Conservation (phyloP, 2,797 vertebrate species). For the Scolopax bukidnonensis region DNA sequence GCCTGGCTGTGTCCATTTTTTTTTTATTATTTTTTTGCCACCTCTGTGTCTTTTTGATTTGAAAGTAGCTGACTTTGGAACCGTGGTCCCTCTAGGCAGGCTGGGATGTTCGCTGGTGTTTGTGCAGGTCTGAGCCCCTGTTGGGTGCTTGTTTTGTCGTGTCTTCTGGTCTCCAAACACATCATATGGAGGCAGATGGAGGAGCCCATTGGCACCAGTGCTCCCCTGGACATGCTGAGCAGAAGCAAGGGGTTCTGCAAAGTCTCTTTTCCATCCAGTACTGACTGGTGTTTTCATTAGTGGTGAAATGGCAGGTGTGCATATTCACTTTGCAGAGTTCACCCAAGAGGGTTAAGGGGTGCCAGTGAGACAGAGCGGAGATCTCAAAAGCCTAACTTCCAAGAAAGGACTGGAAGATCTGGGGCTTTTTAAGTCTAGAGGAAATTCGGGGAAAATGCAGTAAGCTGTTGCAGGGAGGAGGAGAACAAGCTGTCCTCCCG, state of each 20-base stretch:
- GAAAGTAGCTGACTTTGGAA: neutral
- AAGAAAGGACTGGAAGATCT: neutral
- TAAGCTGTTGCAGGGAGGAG: neutral
- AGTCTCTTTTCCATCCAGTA: neutral
- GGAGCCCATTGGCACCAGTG: neutral
- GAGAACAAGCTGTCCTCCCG: constrained; percentile 8
- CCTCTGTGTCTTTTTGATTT: neutral
- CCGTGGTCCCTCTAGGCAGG: neutral
- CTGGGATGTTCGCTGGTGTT: neutral
- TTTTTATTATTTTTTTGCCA: neutral
- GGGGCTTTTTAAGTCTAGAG: neutral
- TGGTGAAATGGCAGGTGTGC: neutral
- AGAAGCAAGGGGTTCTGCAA: neutral
- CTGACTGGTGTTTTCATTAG: neutral
- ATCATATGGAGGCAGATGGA: accelerated
- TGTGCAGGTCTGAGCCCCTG: neutral
- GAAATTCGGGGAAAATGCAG: neutral
- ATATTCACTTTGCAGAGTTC: neutral
- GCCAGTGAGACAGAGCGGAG: neutral
- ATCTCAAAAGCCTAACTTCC: constrained; percentile 1
- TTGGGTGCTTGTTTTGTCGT: neutral
- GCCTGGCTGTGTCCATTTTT: neutral
- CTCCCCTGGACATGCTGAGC: neutral
- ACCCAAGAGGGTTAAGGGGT: neutral
- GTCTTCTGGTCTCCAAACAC: neutral